Conservation (phyloP, 2,797 vertebrate species). For the Tiaroga cobitis region DNA sequence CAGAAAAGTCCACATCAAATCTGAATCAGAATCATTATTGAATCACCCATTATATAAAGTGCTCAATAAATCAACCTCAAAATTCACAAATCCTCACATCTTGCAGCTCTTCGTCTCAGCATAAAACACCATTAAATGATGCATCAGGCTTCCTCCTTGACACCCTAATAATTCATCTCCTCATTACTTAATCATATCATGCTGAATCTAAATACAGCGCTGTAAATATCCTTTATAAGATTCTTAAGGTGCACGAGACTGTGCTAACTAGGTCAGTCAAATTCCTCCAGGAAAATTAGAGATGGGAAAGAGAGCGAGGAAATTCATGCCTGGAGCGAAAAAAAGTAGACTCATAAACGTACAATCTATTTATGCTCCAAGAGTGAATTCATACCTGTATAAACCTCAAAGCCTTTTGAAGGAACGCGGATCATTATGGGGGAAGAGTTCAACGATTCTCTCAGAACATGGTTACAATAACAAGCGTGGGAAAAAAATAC, state of each 20-base stretch:
- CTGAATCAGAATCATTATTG: not conserved
- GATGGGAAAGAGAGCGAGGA: conserved; percentile 64
- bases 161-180: conserved; percentile 68
- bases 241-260: conserved; percentile 65
- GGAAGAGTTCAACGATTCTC: conserved; percentile 41
- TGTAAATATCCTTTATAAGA: conserved; percentile 70
- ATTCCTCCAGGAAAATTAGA: conserved; percentile 68
- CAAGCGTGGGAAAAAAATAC: not conserved
- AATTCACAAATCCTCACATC: conserved; percentile 26
- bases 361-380: conserved; percentile 73
- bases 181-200: conserved; percentile 75
- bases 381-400: conserved; percentile 64
- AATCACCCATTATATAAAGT: conserved; percentile 32
- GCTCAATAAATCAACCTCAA: conserved; percentile 33
- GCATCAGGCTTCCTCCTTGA: conserved; percentile 58
- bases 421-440: conserved; percentile 31
- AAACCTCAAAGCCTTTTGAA: conserved; percentile 62
- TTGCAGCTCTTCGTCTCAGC: conserved; percentile 6
- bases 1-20: not conserved
- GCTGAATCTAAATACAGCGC: conserved; percentile 66
- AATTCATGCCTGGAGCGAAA: conserved; percentile 68
- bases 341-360: conserved; percentile 65
- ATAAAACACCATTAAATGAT: conserved; percentile 48
- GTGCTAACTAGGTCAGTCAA: conserved; percentile 75
- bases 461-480: not conserved